These are phyloP conservation scores for Bombus balteatus DNA, from an alignment of 1,140 invertebrate genomes.

Conservation along the genomic window DNA sequence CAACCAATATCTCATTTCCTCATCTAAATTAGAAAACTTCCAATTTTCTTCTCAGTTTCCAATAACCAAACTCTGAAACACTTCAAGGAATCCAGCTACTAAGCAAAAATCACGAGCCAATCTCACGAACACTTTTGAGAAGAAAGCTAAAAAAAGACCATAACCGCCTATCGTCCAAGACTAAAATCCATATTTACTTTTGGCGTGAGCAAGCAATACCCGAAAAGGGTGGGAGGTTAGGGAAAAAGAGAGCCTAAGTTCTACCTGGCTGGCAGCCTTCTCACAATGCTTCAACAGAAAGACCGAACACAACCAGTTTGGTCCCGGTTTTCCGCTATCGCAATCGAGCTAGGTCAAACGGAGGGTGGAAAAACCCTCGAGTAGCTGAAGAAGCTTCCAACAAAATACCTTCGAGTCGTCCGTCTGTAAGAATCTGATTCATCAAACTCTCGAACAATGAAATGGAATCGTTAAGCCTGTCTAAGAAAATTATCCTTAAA, in stretches of 20 bases:
- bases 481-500: neutral
- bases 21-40: no score
- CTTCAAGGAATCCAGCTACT: neutral
- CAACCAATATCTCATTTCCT: no score
- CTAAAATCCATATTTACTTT: slow-evolving; percentile 37
- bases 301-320: slow-evolving; percentile 1
- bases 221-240: neutral
- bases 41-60: no score
- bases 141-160: neutral
- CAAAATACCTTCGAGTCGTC: slow-evolving; percentile 30
- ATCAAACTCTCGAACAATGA: neutral
- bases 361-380: neutral
- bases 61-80: no score
- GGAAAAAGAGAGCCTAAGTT: slow-evolving; percentile 10
- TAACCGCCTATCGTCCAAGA: neutral
- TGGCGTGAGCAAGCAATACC: slow-evolving; percentile 22
- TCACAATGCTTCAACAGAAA: neutral
- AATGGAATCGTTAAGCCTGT: neutral
- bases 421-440: slow-evolving; percentile 19
- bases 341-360: slow-evolving; percentile 27
- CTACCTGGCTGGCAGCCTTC: slow-evolving; percentile 26
- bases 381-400: neutral
- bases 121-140: neutral
- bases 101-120: neutral
- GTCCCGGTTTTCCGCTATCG: slow-evolving; percentile 23